Conservation (phyloP, 1,140 invertebrate species). For the Bombus huntii region DNA sequence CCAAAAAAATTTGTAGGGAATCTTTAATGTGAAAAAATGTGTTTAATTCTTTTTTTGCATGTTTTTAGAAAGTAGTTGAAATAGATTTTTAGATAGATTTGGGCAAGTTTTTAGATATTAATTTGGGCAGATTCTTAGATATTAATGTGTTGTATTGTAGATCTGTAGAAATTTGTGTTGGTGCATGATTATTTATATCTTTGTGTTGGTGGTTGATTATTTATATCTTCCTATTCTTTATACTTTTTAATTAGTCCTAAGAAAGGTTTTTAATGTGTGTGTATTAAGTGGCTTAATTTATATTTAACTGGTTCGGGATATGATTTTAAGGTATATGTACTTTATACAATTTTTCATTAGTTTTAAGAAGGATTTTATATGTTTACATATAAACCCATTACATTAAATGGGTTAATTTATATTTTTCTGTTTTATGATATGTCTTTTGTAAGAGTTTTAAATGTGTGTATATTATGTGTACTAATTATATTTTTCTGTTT, state of each 20-base stretch:
- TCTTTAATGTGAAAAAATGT: not conserved
- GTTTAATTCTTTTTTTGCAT: not conserved
- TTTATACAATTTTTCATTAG: too few species aligned
- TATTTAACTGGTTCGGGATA: too few species aligned
- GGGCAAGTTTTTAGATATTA: too few species aligned
- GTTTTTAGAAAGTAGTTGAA: not conserved
- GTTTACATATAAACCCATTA: too few species aligned
- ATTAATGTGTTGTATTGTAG: not conserved
- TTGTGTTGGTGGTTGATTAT: too few species aligned
- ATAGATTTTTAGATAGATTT: not conserved
- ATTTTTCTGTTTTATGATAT: not conserved
- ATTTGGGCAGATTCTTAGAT: too few species aligned
- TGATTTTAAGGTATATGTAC: too few species aligned
- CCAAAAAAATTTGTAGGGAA: not conserved
- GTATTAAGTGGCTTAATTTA: not conserved
- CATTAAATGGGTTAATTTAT: not conserved
- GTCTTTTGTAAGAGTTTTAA: not conserved
- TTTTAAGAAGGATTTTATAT: too few species aligned
- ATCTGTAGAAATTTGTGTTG: not conserved
- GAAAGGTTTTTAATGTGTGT: too few species aligned
- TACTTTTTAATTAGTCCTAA: too few species aligned
- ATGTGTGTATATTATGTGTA: too few species aligned
- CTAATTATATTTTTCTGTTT: not conserved
- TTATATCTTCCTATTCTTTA: not conserved
- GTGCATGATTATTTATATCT: too few species aligned